phyloP scores from a whole-genome alignment of 2,888 invertebrate genomes.

The Cephalotes varians region DNA sequence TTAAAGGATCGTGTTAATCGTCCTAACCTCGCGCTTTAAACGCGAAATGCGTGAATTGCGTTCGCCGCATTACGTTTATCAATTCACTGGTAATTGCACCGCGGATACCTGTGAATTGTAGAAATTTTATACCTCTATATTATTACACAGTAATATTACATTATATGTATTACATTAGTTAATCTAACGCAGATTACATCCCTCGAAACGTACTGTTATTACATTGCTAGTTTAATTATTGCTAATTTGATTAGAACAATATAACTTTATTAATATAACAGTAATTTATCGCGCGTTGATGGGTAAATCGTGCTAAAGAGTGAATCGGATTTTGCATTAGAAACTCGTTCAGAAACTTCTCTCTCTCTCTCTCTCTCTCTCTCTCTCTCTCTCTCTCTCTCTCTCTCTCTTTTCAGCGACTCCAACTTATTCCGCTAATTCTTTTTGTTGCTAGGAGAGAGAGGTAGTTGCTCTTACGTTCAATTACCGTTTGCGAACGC shows the following conservation, averaged over 20 bases:
- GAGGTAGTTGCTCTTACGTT: slow-evolving; percentile 42
- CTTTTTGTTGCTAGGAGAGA: slow-evolving; percentile 8
- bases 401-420: slow-evolving; percentile 9
- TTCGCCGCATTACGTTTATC: slow-evolving; percentile 32
- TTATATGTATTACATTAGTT: slow-evolving; percentile 11
- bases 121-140: neutral
- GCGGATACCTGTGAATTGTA: neutral
- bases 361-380: too few relatives aligned
- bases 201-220: neutral
- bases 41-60: slow-evolving; percentile 17
- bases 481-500: slow-evolving; percentile 36
- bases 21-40: slow-evolving; percentile 30
- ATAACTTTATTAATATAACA: slow-evolving; percentile 14
- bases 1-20: slow-evolving; percentile 31
- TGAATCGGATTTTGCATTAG: slow-evolving; percentile 37
- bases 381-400: too few relatives aligned
- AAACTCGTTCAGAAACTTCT: slow-evolving; percentile 19
- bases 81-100: slow-evolving; percentile 26
- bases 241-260: slow-evolving; percentile 23
- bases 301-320: slow-evolving; percentile 9
- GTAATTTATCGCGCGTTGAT: slow-evolving; percentile 14
- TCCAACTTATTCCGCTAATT: slow-evolving; percentile 23
- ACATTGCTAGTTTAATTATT: neutral
- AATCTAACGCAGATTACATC: slow-evolving; percentile 12
- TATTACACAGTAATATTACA: neutral